Conservation (phyloP, 2,113 vertebrate species). For the Notechis scutatus region DNA sequence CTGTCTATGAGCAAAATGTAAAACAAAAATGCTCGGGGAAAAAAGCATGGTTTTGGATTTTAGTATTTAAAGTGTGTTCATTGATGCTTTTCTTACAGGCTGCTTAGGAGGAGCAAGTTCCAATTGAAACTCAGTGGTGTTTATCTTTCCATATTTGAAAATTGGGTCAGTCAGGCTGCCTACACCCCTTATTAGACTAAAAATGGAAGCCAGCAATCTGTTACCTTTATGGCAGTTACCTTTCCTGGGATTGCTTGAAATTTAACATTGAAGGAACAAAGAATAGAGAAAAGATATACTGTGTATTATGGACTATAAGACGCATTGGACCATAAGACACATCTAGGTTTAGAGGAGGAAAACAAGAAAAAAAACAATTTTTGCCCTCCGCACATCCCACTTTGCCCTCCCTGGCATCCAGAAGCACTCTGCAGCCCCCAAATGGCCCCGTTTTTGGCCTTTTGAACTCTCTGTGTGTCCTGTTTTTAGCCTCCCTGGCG, state of each 20-base stretch:
- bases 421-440: too few relatives aligned
- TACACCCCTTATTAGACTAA: background rate
- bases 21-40: background rate
- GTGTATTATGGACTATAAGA: too few relatives aligned
- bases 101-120: background rate
- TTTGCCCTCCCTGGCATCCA: too few relatives aligned
- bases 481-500: too few relatives aligned
- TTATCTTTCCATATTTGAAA: background rate
- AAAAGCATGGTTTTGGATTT: background rate
- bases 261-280: background rate
- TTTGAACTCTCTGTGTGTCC: too few relatives aligned
- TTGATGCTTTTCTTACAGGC: background rate
- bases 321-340: too few relatives aligned
- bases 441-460: too few relatives aligned
- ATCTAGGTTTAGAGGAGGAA: too few relatives aligned
- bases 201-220: background rate
- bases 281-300: background rate
- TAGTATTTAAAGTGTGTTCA: background rate
- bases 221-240: background rate
- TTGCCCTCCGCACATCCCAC: too few relatives aligned
- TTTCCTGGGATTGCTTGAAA: background rate
- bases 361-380: too few relatives aligned
- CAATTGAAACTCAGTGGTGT: background rate
- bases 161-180: background rate
- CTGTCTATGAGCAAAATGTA: background rate